Base-by-base conservation (phyloP, 2,888 invertebrate genomes). In the Caenorhabditis uteleia region DNA sequence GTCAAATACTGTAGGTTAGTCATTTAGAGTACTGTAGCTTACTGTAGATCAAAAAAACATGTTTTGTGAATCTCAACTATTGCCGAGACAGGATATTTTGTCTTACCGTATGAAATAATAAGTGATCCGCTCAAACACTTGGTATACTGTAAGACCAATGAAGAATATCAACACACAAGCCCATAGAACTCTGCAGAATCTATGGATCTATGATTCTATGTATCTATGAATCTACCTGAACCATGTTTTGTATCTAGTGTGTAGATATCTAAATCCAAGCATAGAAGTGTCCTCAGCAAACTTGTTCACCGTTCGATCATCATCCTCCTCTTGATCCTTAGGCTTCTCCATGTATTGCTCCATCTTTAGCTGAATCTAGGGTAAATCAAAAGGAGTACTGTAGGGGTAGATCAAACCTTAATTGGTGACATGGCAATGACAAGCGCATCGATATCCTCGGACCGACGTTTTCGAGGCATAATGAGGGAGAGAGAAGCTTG, bases 231-330 rank as follows among this genome's bases (percentile, higher is more conserved):
- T 14, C 54, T 16, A 70, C 74, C 75, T 47, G 57, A 79, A 79
- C 75, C 77, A 79, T n/a, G 62, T 70, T 42, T 79, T 79, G 47
- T 79, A 79, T 33, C 75, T 54, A 2, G 71, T 59, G 47, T 79
- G 77, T 6, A 79, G 56, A 40, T 77, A 79, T 25, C 79, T 54
- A 43, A 79, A 75, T 12, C 77, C 79, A 4, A 77, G 50, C 77
- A 79, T 79, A 3, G 75, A 68, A 1, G 78, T 79, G 49, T 79
- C 79, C 26, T 79, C 79, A 2, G 77, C 75, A 36, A 76, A 77
- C 8, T 70, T 58, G 54, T 76, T 59, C 12, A 74, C 49, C 2
- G 69, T 46, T 3, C 61, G 51, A 14, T 25, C 26, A 14, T 57
- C 47, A 6, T 21, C 48, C 26, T 61, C 58, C 14, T n/a, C 43